Evolutionary conservation across 2,797 vertebrate species (phyloP), one percentile per base, ranked within the genome.

Genomic region (Phataginus tricuspis): DNA sequence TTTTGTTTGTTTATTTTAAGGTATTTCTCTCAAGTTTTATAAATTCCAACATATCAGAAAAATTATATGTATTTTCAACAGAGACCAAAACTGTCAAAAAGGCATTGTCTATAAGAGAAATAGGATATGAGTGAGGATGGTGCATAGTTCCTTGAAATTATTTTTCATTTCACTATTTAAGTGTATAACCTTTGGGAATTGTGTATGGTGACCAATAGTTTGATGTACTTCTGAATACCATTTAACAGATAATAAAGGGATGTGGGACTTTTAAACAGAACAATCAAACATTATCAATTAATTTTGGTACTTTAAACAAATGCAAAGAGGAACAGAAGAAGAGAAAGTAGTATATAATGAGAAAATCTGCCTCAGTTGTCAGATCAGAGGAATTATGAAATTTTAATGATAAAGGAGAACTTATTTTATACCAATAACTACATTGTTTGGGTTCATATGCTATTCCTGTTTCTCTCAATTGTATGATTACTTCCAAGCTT

Each of bases 1-100:
- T 75, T 97, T 96, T 92, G 55, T 91, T 86, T 85, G 37, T 86
- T 95, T 87, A 84, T 83, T 94, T 90, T 78, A 82, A 86, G 59
- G 82, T 95, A 94, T 57, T 90, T 86, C 7, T 34, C 37, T 74
- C 69, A 12, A 66, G 23, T 21, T 90, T 96, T 94, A 79, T 94
- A 91, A 83, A 95, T 91, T 86, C 59, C 31, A 94, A 27, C 16
- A 34, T 39, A 64, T 59, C 27, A 69, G 15, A 91, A 42, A 94
- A 94, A 57, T 78, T 80, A 63, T 45, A 39, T 11, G 69, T 19
- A 74, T 39, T 96, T 86, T 90, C 15, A 63, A 53, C 27, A 75
- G 51, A 66, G 39, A 79, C 53, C 39, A 91, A 94, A 94, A 86
- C 31, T 77, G 59, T 86, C 29, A 42, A 55, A 74, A 95, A 82